phyloP scores from a whole-genome alignment of 2,888 invertebrate species.

The Meliscaeva auricollis region DNA sequence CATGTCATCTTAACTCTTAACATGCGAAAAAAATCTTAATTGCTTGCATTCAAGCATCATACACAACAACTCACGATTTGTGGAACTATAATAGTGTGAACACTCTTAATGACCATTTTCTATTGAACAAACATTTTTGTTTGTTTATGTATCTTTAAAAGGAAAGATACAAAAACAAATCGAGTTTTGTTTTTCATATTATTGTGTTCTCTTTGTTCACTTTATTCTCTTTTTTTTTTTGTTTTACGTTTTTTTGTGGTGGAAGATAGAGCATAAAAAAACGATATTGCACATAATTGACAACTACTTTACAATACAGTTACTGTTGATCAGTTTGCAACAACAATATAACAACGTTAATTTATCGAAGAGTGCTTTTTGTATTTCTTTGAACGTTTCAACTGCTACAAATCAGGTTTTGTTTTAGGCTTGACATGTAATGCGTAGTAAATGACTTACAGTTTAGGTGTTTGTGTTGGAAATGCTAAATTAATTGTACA shows the following conservation, averaged over 20 bases:
- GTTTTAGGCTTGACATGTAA: background rate
- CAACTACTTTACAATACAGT: conserved; percentile 9
- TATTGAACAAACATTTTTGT: conserved; percentile 4
- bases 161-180: conserved; percentile 8
- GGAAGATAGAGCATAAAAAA: background rate
- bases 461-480: too few relatives aligned
- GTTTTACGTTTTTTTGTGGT: background rate
- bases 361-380: conserved; percentile 3
- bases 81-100: background rate
- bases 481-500: too few relatives aligned
- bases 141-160: conserved; percentile 14
- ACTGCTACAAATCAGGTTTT: conserved; percentile 29
- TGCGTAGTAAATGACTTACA: background rate
- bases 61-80: background rate
- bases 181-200: background rate
- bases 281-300: conserved; percentile 20
- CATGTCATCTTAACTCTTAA: conserved; percentile 16
- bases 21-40: conserved; percentile 15
- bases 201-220: too few relatives aligned
- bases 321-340: conserved; percentile 20
- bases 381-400: background rate
- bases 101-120: conserved; percentile 18
- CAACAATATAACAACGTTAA: conserved; percentile 1
- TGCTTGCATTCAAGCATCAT: background rate
- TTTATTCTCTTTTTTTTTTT: background rate